phyloP scores from a whole-genome alignment of 2,797 vertebrate species.

The Gymnodraco acuticeps region DNA sequence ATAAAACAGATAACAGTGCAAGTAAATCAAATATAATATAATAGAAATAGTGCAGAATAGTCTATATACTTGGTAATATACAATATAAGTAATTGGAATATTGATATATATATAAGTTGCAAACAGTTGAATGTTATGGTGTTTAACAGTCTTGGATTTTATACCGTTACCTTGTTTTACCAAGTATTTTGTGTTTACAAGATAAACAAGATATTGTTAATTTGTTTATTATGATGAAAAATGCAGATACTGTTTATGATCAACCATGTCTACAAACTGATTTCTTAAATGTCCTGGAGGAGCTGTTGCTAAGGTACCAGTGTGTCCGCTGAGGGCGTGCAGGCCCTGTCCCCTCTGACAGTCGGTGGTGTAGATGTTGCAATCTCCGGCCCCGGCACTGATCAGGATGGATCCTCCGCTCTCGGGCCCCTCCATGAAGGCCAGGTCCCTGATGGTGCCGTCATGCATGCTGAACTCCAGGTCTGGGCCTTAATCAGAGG shows the following conservation, averaged over 20 bases:
- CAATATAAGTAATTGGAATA: no score
- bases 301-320: constrained; percentile 88
- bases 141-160: no score
- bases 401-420: constrained; percentile 96
- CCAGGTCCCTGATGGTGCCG: constrained; percentile 96
- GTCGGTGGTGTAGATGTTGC: constrained; percentile 99
- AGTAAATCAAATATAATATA: no score
- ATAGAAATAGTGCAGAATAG: no score
- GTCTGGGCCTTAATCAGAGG: constrained; percentile 89
- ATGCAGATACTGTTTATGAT: neutral
- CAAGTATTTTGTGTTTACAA: no score
- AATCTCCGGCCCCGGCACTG: constrained; percentile 97
- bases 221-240: no score
- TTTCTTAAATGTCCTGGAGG: neutral
- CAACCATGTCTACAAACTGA: neutral
- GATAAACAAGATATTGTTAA: no score
- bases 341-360: constrained; percentile 97
- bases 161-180: no score
- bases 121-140: no score
- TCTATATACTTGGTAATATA: no score
- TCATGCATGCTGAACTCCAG: constrained; percentile 99
- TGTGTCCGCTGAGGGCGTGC: constrained; percentile 97
- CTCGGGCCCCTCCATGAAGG: constrained; percentile 98
- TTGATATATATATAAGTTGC: no score
- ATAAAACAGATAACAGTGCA: no score